phyloP scores from a whole-genome alignment of 2,113 vertebrate species.

The Rhombomys opimus region DNA sequence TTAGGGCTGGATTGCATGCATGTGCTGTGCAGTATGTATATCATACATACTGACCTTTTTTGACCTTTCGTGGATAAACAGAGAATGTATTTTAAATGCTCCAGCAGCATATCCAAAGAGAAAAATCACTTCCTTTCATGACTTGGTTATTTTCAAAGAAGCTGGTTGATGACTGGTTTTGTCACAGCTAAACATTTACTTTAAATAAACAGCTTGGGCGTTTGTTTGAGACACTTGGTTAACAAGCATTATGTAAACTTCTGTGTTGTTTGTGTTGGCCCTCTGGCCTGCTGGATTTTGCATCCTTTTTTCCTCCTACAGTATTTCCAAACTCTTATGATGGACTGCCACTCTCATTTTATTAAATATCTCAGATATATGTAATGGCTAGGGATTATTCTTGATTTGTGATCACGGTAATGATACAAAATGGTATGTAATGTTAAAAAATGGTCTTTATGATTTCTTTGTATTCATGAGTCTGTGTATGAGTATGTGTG shows the following conservation, averaged over 20 bases:
- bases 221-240: background rate
- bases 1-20: background rate
- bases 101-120: background rate
- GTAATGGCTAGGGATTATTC: background rate
- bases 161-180: background rate
- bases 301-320: background rate
- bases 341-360: background rate
- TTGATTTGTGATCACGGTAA: background rate
- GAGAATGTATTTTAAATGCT: background rate
- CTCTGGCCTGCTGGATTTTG: background rate
- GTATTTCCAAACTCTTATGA: background rate
- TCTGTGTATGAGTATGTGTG: background rate
- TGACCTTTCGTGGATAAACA: background rate
- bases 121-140: background rate
- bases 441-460: background rate
- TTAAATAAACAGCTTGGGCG: background rate
- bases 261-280: background rate
- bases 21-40: too few relatives aligned
- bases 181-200: conserved; percentile 36
- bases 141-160: conserved; percentile 14
- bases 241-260: background rate
- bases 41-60: too few relatives aligned
- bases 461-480: background rate
- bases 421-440: background rate
- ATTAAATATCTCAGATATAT: background rate